A percentile compares a stretch with the other conserved stretches of the same genome.
phyloP scores from a whole-genome alignment of 2,888 invertebrate species.

The Mythimna pallens region DNA sequence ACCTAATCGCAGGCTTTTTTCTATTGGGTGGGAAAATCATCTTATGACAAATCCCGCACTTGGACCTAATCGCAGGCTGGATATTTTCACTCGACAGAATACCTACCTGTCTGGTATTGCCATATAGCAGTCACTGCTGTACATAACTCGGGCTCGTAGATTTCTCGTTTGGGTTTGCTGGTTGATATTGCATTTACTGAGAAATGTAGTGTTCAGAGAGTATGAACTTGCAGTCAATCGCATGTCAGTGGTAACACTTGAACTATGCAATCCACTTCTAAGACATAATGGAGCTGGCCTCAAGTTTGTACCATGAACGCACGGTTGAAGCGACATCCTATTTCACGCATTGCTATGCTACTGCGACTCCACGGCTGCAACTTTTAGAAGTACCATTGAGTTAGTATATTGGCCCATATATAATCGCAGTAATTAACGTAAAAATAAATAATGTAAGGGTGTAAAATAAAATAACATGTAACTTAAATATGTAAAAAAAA shows the following conservation, averaged over 20 bases:
- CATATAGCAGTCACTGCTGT: background rate
- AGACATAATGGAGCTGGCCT: background rate
- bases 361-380: background rate
- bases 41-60: too few species aligned
- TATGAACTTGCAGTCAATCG: background rate
- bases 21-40: too few species aligned
- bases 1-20: background rate
- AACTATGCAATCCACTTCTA: background rate
- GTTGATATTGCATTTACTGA: too few species aligned
- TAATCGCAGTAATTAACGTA: conserved; percentile 1
- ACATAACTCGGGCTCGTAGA: background rate
- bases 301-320: background rate
- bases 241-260: background rate
- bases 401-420: conserved; percentile 9
- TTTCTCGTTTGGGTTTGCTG: too few species aligned
- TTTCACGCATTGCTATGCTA: too few species aligned
- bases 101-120: background rate
- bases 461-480: conserved; percentile 57
- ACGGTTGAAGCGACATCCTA: background rate
- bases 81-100: background rate
- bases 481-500: conserved; percentile 32
- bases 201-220: background rate
- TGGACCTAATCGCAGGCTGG: background rate
- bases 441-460: conserved; percentile 27
- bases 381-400: background rate